Evolutionary conservation across 1,140 invertebrate genomes (phyloP).

Genomic region (Antheraea pernyi): DNA sequence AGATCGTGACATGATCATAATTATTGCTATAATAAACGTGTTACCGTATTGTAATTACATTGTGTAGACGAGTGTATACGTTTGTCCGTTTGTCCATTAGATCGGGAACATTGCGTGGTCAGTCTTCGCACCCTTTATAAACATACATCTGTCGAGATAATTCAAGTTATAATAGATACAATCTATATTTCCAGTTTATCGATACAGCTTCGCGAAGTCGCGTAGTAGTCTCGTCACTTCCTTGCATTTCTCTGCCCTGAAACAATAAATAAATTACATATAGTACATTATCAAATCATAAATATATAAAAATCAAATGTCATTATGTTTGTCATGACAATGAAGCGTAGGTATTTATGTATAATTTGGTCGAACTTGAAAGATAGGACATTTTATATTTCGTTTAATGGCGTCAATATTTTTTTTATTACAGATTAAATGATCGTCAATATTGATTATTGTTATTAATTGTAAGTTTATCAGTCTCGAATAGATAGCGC

Average conservation of each 20-base stretch:
- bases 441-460: too few relatives aligned
- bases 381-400: too few relatives aligned
- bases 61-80: not conserved
- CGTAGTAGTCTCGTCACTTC: slow-evolving; percentile 58
- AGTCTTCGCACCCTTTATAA: not conserved
- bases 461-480: too few relatives aligned
- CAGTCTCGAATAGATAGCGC: too few relatives aligned
- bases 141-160: not conserved
- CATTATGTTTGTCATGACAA: too few relatives aligned
- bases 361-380: too few relatives aligned
- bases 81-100: not conserved
- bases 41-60: not conserved
- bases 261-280: slow-evolving; percentile 24
- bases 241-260: slow-evolving; percentile 62
- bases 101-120: not conserved
- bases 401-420: too few relatives aligned
- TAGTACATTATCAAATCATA: too few relatives aligned
- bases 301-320: too few relatives aligned
- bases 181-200: slow-evolving; percentile 31
- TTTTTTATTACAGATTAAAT: too few relatives aligned
- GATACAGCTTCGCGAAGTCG: slow-evolving; percentile 62
- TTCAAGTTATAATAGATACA: not conserved
- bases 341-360: too few relatives aligned
- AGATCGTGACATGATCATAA: not conserved
- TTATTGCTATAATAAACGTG: not conserved